Conservation (phyloP, 92 coral and sea anemone species). For the Desmophyllum pertusum region DNA sequence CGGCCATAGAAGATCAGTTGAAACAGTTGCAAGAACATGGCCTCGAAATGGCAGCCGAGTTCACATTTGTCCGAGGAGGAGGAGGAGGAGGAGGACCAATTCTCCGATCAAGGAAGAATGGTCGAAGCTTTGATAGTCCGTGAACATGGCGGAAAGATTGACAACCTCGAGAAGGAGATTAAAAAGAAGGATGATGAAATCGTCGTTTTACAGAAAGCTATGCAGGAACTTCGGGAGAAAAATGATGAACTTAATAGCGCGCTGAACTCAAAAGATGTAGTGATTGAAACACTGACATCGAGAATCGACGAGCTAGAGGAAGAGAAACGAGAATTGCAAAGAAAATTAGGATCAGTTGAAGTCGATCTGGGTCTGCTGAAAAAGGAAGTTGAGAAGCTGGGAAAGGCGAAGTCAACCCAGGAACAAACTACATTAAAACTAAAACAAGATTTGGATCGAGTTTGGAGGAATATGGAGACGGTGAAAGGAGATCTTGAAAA, state of each 20-base stretch:
- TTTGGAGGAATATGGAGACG: background rate
- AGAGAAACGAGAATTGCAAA: background rate
- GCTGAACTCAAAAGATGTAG: background rate
- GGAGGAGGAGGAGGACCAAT: background rate
- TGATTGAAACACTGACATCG: background rate
- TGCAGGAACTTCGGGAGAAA: background rate
- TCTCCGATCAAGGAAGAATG: background rate
- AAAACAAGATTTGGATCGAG: background rate
- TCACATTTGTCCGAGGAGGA: background rate
- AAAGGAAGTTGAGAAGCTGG: background rate
- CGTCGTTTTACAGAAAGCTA: background rate
- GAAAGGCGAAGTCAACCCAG: conserved; percentile 6
- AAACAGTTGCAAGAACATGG: background rate
- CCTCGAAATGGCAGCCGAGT: background rate
- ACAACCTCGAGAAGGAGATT: background rate
- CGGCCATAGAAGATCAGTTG: background rate
- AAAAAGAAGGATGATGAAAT: background rate
- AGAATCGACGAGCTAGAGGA: conserved; percentile 1
- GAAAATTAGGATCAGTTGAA: background rate
- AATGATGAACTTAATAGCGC: conserved; percentile 1
- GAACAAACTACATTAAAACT: background rate
- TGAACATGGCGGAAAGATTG: conserved; percentile 8
- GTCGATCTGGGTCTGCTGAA: background rate
- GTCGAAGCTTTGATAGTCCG: background rate
- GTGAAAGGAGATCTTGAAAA: background rate